A percentile compares a stretch with the other conserved stretches of the same genome.
Evolutionary conservation across 2,888 invertebrate species (phyloP).

Genomic region (Carcina quercana): DNA sequence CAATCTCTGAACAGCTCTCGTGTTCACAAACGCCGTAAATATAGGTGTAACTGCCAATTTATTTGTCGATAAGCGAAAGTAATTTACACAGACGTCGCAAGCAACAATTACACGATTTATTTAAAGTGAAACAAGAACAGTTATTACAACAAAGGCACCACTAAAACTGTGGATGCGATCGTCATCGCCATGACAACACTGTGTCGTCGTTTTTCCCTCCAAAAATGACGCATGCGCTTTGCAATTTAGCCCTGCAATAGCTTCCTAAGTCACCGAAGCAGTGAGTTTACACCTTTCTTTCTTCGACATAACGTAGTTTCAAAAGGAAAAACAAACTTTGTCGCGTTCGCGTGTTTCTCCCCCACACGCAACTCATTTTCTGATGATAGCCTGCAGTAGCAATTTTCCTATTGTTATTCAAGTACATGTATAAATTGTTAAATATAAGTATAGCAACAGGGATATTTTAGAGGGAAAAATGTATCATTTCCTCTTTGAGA

Average conservation of each 20-base stretch:
- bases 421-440: slow-evolving; percentile 27
- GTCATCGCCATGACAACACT: slow-evolving; percentile 55
- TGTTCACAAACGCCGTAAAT: slow-evolving; percentile 24
- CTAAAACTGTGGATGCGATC: slow-evolving; percentile 35
- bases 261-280: slow-evolving; percentile 8
- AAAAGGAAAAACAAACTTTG: slow-evolving; percentile 10
- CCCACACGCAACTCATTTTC: slow-evolving; percentile 38
- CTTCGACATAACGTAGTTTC: not conserved
- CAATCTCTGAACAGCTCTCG: slow-evolving; percentile 17
- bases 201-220: slow-evolving; percentile 61
- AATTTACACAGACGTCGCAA: slow-evolving; percentile 16
- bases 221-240: slow-evolving; percentile 64
- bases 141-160: slow-evolving; percentile 14
- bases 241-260: slow-evolving; percentile 15
- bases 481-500: slow-evolving; percentile 42
- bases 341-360: slow-evolving; percentile 43
- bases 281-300: slow-evolving; percentile 25
- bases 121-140: slow-evolving; percentile 11
- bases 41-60: slow-evolving; percentile 22
- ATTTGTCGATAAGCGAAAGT: slow-evolving; percentile 30
- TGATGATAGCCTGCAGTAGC: slow-evolving; percentile 53
- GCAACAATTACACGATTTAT: slow-evolving; percentile 15
- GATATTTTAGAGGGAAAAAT: slow-evolving; percentile 39
- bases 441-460: slow-evolving; percentile 28
- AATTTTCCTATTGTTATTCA: slow-evolving; percentile 60